Base-by-base conservation (phyloP, 2,888 invertebrate genomes). In the Allygus modestus region DNA sequence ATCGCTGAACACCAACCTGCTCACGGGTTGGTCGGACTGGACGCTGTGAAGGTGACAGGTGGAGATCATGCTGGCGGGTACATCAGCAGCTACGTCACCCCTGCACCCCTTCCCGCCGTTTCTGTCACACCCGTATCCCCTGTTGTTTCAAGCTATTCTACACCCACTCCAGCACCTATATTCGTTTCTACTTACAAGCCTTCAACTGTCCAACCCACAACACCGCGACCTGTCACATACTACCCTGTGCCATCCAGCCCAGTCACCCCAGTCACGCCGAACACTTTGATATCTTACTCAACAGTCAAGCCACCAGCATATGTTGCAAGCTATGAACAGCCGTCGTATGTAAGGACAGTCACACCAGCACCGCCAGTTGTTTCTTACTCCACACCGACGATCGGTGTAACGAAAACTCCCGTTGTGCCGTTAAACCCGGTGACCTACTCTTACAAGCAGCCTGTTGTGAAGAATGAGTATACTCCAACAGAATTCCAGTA, bases 331-430 rank as follows among this genome's bases (percentile, higher is more conserved):
- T 84, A 84, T 51, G 54, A 86, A 82, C 85, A 86, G 20, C 75
- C 73, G 20, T 41, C 82, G 15, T 77, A 61, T 5, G 37, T 83
- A 1, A 85, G 81, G 79, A 84, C 85, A n/a, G 82, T 79, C 15
- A 86, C 85, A 5, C 85, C 86, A 31, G 79, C 84, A 31, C 86
- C 86, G 17, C 73, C 77, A 28, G 83, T 85, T 1, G 51, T 79
- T 17, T 77, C 43, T 33, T 82, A 81, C 23, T 54, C 84, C 11
- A 1, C 46, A 33, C 81, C 84, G 20, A 20, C 65, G 23, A 54
- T 84, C 15, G 84, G 46, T 0, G 43, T 79, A 0, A 23, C 54
- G 2, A 81, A 81, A 46, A 46, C 58, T 20, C 65, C 71, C 1
- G 54, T 81, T 5, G 81, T 84, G n/a, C 84, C 85, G 46, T 33